phyloP scores from a whole-genome alignment of 1,140 invertebrate genomes.

The Apis laboriosa region DNA sequence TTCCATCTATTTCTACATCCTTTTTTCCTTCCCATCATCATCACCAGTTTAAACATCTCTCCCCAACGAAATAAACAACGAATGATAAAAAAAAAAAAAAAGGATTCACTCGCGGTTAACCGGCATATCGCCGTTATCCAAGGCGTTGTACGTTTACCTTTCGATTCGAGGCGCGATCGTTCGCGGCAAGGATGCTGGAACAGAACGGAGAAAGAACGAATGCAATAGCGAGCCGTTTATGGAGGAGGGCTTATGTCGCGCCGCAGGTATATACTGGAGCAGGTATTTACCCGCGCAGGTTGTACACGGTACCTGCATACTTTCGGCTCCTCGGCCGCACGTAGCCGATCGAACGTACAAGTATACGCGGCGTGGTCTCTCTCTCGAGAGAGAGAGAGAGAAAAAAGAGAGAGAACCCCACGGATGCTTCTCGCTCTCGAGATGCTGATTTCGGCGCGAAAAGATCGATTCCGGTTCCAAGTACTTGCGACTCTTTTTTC shows the following conservation, averaged over 20 bases:
- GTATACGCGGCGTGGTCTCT: constrained; percentile 53
- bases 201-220: constrained; percentile 41
- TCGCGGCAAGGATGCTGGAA: background rate
- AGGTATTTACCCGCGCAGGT: constrained; percentile 61
- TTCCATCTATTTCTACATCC: too few relatives aligned
- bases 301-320: constrained; percentile 63
- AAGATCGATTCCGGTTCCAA: constrained; percentile 9
- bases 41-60: too few relatives aligned
- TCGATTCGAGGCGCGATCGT: background rate
- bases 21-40: too few relatives aligned
- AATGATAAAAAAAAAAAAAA: background rate
- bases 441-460: constrained; percentile 39
- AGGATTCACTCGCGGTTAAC: too few relatives aligned
- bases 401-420: constrained; percentile 11
- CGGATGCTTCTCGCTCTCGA: constrained; percentile 14
- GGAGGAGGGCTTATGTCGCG: constrained; percentile 50
- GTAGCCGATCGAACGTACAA: constrained; percentile 36
- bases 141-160: constrained; percentile 2
- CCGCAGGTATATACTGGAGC: constrained; percentile 59
- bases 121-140: background rate
- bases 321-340: constrained; percentile 51
- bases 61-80: background rate
- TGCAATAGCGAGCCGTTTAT: constrained; percentile 51
- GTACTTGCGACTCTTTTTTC: too few relatives aligned
- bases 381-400: constrained; percentile 30